Evolutionary conservation across 2,888 invertebrate species (phyloP), one percentile per base, ranked within the genome.

Genomic region (Crepidodera aurea): DNA sequence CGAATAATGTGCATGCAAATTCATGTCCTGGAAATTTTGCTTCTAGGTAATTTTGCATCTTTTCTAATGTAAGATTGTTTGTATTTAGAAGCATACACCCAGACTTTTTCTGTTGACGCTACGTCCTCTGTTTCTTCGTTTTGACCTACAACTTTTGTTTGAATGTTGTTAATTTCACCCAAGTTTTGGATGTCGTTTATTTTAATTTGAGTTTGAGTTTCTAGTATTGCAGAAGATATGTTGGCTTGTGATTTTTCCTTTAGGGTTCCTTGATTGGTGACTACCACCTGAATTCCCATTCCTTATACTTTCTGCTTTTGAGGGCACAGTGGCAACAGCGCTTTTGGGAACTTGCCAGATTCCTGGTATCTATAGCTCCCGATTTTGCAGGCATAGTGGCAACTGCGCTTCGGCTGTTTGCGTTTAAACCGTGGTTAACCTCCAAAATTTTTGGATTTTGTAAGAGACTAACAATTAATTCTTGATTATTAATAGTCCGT

Each of bases 31-130:
- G 37, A 18, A 53, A 53, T 22, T 53, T 53, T 1, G 19, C 22
- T 39, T 39, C 25, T 12, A 53, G 12, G 7, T 53, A 39, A 15
- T 53, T 53, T 39, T 53, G 39, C 27, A 53, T 53, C 18, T 39
- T 53, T 39, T 53, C 53, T 22, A 13, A 10, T 22, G 19, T 51
- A 37, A 10, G 22, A 34, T 22, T 37, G 22, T 51, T 37, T 22
- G 10, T 37, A 39, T 39, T 39, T 53, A 15, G 27, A 12, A 13
- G 37, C 51, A 22, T 44, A 44, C 6, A 44, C 22, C 22, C 6
- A 22, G 2, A 22, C 40, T 40, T 40, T 40, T 40, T 40, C 13
- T 1, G 13, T 12, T 13, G 40, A 8, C 1, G 16, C 40, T 2
- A 12, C 13, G 2, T 40, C 5, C 1, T 12, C 13, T 1, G 7